Percentiles rank a stretch among this genome's conserved stretches.
These are phyloP conservation scores for Drosophila varians DNA, from an alignment of 1,140 invertebrate species.

Conservation along the genomic window DNA sequence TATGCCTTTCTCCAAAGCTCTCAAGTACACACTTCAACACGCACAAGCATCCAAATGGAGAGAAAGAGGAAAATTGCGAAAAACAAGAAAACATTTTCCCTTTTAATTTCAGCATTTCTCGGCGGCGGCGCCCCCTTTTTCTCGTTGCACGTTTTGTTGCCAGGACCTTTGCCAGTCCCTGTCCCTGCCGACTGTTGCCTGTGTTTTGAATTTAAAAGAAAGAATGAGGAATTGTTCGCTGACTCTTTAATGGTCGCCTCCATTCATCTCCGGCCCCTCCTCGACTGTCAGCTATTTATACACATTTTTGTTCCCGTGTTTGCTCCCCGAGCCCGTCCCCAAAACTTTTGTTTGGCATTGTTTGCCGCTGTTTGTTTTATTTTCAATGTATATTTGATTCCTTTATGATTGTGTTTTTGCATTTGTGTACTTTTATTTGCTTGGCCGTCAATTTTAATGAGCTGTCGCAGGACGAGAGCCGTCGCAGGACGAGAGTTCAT, in stretches of 20 bases:
- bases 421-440: constrained; percentile 41
- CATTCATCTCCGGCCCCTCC: constrained; percentile 29
- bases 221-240: constrained; percentile 64
- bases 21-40: constrained; percentile 63
- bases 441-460: constrained; percentile 58
- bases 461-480: constrained; percentile 22
- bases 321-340: constrained; percentile 12
- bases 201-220: constrained; percentile 80
- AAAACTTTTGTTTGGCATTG: constrained; percentile 52
- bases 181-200: constrained; percentile 65
- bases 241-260: constrained; percentile 47
- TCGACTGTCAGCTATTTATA: constrained; percentile 65
- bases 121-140: constrained; percentile 8
- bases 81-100: constrained; percentile 58
- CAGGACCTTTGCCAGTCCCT: not conserved
- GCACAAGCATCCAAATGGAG: constrained; percentile 28
- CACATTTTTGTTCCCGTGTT: constrained; percentile 32
- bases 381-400: constrained; percentile 71
- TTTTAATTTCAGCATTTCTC: constrained; percentile 75
- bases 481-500: constrained; percentile 57
- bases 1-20: constrained; percentile 45
- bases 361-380: constrained; percentile 46
- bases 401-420: constrained; percentile 58
- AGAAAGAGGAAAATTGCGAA: constrained; percentile 30
- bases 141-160: constrained; percentile 6